Evolutionary conservation across 2,113 vertebrate genomes (phyloP), one percentile per base, ranked within the genome.

Genomic region (Nannospalax galili): DNA sequence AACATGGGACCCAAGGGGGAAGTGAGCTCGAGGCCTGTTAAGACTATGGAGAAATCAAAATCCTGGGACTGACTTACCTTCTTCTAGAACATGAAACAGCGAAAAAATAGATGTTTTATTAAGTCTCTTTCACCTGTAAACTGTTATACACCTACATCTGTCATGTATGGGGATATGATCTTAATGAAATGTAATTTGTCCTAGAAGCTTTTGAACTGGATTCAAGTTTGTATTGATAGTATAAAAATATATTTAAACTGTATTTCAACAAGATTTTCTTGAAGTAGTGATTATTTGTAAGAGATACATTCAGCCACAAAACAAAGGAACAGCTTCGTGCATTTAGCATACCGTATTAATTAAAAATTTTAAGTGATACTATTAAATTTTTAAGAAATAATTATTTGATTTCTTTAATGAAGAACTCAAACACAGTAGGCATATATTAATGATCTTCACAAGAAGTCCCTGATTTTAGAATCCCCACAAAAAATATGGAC

Each of bases 211-310:
- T 20, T 85, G 56, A 95, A 92, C 26, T 65, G 78, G 14, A 58
- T 85, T 82, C 56, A 94, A 91, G 45, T 11, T 84, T 75, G 85
- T 22, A 15, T 11, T 79, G 24, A 70, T 77, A n/a, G 10, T 60
- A 88, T 60, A 70, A 92, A 87, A 62, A 40, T 80, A 42, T 81
- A 42, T n/a, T 88, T 73, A 69, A 88, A 72, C 70, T 89, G 91
- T 86, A 64, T 32, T 96, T 94, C 86, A 8, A 77, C 40, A 70
- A n/a, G 10, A 84, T 52, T 95, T 87, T 91, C 91, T n/a, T 88
- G 20, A 93, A 80, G 84, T 40, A 67, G 17, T 79, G 56, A 85
- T 81, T 77, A 91, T 26, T 88, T 37, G 28, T 26, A 26, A 93
- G 1, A 10, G 70, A 91, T 1, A 81, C 32, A 91, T 65, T 62